These are phyloP conservation scores for Scomber colias DNA, from an alignment of 2,113 vertebrate species.

Conservation along the genomic window DNA sequence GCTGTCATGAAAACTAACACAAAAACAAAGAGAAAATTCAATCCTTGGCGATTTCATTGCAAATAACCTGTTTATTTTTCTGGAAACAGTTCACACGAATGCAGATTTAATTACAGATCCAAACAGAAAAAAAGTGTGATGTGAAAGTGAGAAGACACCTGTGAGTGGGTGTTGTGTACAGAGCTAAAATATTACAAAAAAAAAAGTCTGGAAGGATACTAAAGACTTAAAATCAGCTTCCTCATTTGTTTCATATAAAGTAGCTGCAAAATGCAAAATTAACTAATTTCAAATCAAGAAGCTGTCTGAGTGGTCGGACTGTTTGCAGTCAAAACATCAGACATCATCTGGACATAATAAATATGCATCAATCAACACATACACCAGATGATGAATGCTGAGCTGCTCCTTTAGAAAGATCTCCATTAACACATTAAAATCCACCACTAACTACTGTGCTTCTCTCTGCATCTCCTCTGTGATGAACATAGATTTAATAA, in stretches of 20 bases:
- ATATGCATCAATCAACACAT: not conserved
- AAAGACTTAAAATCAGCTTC: not conserved
- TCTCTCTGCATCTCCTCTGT: not conserved
- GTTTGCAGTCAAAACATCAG: not conserved
- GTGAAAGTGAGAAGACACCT: not conserved
- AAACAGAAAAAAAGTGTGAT: not conserved
- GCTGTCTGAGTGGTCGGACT: not conserved
- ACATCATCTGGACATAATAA: not conserved
- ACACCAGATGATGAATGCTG: not conserved
- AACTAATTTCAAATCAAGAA: not conserved
- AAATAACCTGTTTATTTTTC: not conserved
- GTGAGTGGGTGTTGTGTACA: not conserved
- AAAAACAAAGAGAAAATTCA: not conserved
- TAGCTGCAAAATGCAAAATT: not conserved
- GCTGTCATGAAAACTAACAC: not conserved
- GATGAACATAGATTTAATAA: not conserved
- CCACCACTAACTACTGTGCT: not conserved
- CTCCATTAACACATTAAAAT: not conserved
- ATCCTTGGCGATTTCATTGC: not conserved
- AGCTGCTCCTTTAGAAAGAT: not conserved
- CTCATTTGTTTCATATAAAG: not conserved
- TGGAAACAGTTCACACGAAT: constrained; percentile 7
- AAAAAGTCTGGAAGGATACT: not conserved
- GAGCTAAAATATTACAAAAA: not conserved
- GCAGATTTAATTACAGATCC: not conserved